A percentile compares a stretch with the other conserved stretches of the same genome.
Conservation (phyloP, 2,113 vertebrate genomes). For the Chamaea fasciata region DNA sequence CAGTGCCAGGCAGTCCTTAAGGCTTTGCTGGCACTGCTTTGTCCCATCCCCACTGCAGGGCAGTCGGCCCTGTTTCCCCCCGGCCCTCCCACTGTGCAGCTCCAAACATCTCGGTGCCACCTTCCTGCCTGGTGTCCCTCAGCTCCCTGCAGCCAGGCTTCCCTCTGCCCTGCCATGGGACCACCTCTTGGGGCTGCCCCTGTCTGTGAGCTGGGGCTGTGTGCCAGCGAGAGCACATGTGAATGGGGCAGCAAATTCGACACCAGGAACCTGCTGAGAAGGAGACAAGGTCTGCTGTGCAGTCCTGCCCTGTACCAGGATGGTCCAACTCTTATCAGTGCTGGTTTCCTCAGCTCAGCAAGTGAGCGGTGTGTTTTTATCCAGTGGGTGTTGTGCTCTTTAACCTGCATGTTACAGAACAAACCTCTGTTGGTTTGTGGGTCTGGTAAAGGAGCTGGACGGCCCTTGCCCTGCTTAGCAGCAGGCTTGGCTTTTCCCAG, state of each 20-base stretch:
- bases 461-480: neutral
- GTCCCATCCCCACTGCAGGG: neutral
- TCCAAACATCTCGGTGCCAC: rapidly evolving
- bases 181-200: neutral
- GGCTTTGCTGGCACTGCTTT: neutral
- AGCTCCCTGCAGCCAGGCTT: neutral
- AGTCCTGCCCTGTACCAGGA: neutral
- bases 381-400: neutral
- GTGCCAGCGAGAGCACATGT: rapidly evolving
- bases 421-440: neutral
- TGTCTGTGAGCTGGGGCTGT: rapidly evolving
- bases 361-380: neutral
- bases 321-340: neutral
- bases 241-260: rapidly evolving
- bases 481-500: neutral
- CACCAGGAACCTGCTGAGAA: neutral
- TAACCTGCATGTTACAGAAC: neutral
- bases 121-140: neutral
- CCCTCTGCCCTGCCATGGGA: neutral
- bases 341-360: neutral
- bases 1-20: neutral
- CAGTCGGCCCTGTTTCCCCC: neutral
- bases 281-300: neutral
- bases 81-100: neutral
- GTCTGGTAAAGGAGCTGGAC: neutral